Conservation (phyloP, 2,797 vertebrate genomes). For the Esox lucius region DNA sequence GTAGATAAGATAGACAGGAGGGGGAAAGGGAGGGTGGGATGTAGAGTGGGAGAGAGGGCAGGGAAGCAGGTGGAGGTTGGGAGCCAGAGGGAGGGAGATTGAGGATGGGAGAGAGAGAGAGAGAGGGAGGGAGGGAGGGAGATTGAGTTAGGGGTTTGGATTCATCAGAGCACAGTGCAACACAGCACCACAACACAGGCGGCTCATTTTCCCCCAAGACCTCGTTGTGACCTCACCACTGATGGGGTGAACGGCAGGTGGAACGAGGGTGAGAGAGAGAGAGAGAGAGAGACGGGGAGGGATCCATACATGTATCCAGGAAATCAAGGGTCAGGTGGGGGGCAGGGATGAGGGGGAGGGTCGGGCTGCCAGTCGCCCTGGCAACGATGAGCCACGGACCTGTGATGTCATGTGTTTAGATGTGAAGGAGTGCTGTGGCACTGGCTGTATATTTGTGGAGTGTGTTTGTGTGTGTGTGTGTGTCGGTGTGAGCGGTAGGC, state of each 20-base stretch:
- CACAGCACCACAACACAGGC: slow-evolving; percentile 2
- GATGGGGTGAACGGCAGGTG: slow-evolving; percentile 8
- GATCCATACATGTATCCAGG: not conserved
- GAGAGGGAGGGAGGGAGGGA: not conserved
- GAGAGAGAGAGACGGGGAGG: not conserved
- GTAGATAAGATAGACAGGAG: slow-evolving; percentile 6
- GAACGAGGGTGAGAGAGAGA: not conserved
- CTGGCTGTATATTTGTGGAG: slow-evolving; percentile 13
- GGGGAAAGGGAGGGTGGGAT: slow-evolving; percentile 31
- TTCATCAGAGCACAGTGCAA: slow-evolving; percentile 9
- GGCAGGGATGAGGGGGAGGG: not conserved
- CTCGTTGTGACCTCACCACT: not conserved
- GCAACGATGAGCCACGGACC: not conserved
- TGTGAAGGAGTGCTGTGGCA: not conserved
- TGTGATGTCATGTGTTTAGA: slow-evolving; percentile 12
- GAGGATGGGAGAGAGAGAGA: slow-evolving; percentile 13
- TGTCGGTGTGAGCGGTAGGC: slow-evolving; percentile 3
- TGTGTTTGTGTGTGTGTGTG: slow-evolving; percentile 15
- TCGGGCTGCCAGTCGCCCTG: not conserved
- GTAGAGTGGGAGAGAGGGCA: slow-evolving; percentile 6
- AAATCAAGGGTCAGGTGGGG: not conserved
- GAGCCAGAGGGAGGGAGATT: slow-evolving; percentile 8
- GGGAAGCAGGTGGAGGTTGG: slow-evolving; percentile 4
- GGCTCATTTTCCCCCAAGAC: not conserved
- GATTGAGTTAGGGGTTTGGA: not conserved